Conservation (phyloP, 2,797 vertebrate genomes). For the Tarsius wallacei region DNA sequence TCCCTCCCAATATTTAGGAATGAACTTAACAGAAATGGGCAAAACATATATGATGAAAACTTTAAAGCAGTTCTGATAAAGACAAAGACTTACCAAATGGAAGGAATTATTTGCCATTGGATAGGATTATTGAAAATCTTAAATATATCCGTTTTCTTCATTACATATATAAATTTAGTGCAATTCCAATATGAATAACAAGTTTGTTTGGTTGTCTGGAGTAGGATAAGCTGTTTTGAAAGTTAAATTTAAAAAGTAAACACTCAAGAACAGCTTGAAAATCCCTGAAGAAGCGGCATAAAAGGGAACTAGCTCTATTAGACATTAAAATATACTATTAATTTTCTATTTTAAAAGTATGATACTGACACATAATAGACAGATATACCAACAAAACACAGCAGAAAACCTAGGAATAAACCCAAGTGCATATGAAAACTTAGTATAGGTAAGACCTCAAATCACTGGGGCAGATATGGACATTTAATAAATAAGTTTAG, state of each 20-base stretch:
- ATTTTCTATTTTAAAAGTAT: neutral
- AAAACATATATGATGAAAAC: neutral
- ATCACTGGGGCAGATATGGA: neutral
- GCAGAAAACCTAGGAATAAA: neutral
- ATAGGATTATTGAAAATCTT: neutral
- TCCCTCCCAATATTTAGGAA: neutral
- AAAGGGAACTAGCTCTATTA: neutral
- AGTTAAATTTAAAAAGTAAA: neutral
- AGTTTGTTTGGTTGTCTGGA: neutral
- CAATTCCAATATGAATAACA: neutral
- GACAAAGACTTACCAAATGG: neutral
- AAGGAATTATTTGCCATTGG: neutral
- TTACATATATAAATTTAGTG: neutral
- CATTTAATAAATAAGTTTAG: slow-evolving; percentile 28
- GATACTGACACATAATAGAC: neutral
- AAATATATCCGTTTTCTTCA: neutral
- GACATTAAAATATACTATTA: neutral
- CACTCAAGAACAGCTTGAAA: neutral
- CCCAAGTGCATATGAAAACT: neutral
- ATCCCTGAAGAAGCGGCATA: neutral
- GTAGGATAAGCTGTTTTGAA: neutral
- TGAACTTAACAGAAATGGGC: neutral
- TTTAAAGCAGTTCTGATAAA: neutral
- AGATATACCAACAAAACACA: neutral
- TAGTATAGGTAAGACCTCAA: neutral